Percentiles rank a stretch among this genome's conserved stretches.
phyloP scores from a whole-genome alignment of 2,888 invertebrate genomes.

The Drosophila histrio region DNA sequence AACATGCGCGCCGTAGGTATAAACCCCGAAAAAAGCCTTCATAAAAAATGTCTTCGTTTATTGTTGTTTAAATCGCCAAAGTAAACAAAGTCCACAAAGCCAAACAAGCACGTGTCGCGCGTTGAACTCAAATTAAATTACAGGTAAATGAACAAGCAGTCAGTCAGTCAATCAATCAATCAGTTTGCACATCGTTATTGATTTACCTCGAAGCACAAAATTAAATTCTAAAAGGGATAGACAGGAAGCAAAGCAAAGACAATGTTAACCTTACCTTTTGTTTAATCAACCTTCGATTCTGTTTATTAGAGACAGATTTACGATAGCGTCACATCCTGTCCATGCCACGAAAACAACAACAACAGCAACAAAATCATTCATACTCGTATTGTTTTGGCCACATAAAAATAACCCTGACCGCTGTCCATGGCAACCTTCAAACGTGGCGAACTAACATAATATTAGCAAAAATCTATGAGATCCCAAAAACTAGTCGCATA shows the following conservation, averaged over 20 bases:
- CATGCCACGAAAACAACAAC: conserved; percentile 14
- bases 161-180: conserved; percentile 53
- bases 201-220: conserved; percentile 30
- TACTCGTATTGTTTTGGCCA: conserved; percentile 34
- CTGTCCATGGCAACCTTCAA: conserved; percentile 57
- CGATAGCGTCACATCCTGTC: conserved; percentile 73
- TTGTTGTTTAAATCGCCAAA: conserved; percentile 11
- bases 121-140: conserved; percentile 52
- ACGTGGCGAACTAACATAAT: not conserved
- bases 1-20: conserved; percentile 56
- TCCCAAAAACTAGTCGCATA: conserved; percentile 4
- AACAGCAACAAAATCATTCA: conserved; percentile 38
- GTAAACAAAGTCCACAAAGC: conserved; percentile 37
- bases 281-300: conserved; percentile 64
- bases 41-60: conserved; percentile 22
- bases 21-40: conserved; percentile 1
- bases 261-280: conserved; percentile 49
- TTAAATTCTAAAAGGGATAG: conserved; percentile 18
- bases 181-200: conserved; percentile 31
- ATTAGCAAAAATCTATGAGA: conserved; percentile 33
- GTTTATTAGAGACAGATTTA: conserved; percentile 67
- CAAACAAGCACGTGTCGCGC: conserved; percentile 34
- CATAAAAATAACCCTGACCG: conserved; percentile 53
- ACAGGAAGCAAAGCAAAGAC: conserved; percentile 5
- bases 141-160: conserved; percentile 53